Base-by-base conservation (phyloP, 2,888 invertebrate species). In the Cataglyphis cursor region DNA sequence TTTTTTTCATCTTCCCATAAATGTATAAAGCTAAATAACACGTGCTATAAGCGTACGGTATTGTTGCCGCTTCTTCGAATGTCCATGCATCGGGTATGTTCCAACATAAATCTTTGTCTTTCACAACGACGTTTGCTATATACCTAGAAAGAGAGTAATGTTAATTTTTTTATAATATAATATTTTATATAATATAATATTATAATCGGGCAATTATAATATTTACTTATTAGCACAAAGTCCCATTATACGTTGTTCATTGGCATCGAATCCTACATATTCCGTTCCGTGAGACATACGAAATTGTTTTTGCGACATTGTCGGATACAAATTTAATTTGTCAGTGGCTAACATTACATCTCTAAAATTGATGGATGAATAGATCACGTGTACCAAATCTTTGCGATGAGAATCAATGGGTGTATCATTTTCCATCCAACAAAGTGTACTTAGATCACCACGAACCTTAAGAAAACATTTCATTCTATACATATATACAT, bases 371-470 rank as follows among this genome's bases (percentile, higher is more conserved):
- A 75, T 5, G 0, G 64, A 18, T 5, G 74, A 41, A 6, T 75
- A 48, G 3, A 44, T 1, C 9, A 74, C 35, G 3, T 4, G n/a
- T 3, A 74, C 31, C 0, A 74, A 44, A 31, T 54, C 66, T 15
- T 90, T 86, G 24, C 87, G 41, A 15, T 12, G 0, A 15, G 8
- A 31, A 6, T 75, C 38, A 0, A 28, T 0, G 86, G 66, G 66
- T 24, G 96, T 91, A 93, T 83, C 0, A 96, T 95, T 97, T 94
- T 99, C 97, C 15, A 98, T 95, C 98, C 98, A 98, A 24, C 95
- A 96, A 64, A 99, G 94, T 3, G 98, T 97, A 0, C 98, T 97
- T 75, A 99, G 95, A 94, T 99, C 99, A 70, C 99, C 99, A 75
- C 97, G 96, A 0, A 97, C 97, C 8, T 81, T 18, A 44, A 44